Percentiles rank a stretch among this genome's conserved stretches.
These are phyloP conservation scores for Pseudorectes ferrugineus DNA, from an alignment of 2,113 vertebrate species.

Conservation along the genomic window DNA sequence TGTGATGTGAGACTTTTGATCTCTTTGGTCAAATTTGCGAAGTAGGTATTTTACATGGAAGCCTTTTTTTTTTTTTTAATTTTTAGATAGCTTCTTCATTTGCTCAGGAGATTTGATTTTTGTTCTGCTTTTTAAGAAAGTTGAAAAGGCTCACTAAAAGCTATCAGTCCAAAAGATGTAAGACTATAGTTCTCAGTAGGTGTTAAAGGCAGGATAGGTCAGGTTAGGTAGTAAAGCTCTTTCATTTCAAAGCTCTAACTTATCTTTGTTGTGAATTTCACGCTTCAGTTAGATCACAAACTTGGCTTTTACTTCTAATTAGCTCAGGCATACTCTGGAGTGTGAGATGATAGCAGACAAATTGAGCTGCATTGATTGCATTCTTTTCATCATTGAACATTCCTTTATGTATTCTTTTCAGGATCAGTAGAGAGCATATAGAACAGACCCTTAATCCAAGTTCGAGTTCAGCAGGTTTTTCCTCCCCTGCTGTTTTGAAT, in stretches of 20 bases:
- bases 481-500: not conserved
- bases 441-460: not conserved
- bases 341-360: slow-evolving; percentile 48
- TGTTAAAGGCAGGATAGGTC: slow-evolving; percentile 26
- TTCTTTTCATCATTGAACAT: slow-evolving; percentile 44
- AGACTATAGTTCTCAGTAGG: slow-evolving; percentile 8
- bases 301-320: slow-evolving; percentile 63
- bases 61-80: not conserved
- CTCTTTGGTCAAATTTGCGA: not conserved
- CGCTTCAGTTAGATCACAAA: slow-evolving; percentile 53
- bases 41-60: not conserved
- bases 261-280: slow-evolving; percentile 52
- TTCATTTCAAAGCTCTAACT: slow-evolving; percentile 36
- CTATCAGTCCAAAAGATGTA: slow-evolving; percentile 2
- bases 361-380: slow-evolving; percentile 50
- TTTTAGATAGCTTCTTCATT: not conserved
- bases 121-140: slow-evolving; percentile 36
- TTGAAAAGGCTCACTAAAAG: slow-evolving; percentile 32
- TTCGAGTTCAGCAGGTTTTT: not conserved
- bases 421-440: not conserved
- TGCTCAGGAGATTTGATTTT: not conserved
- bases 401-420: slow-evolving; percentile 41
- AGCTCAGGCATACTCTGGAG: slow-evolving; percentile 38
- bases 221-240: not conserved
- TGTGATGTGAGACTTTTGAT: not conserved